Evolutionary conservation across 1,140 invertebrate genomes (phyloP), one percentile per base, ranked within the genome.

Genomic region (Caenorhabditis remanei): DNA sequence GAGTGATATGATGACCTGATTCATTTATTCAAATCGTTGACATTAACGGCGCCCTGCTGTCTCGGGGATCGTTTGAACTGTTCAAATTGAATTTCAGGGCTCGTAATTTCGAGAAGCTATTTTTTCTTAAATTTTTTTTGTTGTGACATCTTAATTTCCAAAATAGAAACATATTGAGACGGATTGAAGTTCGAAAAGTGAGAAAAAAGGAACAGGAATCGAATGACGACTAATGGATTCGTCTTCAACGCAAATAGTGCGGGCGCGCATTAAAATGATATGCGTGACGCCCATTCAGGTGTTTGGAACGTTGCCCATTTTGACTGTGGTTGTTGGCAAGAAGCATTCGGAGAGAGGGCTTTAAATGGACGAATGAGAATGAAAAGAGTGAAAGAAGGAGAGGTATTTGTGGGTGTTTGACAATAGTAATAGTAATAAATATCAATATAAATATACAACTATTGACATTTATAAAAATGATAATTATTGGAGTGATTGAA

Each of bases 271-370:
- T 79, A 79, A 79, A 79, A 79, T 79, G 71, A 79, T 79, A 79
- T 79, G 71, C 71, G 71, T 79, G 71, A 79, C 71, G 71, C 46
- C 71, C n/a, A 19, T 41, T 50, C 13, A 79, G 71, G 46, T 79
- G 71, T 79, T 79, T 79, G 71, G 46, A 79, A 50, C 71, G 71
- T 79, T 79, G 43, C 71, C 71, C 71, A 79, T 79, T 48, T 79
- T n/a, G 43, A 32, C 71, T 41, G 40, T 79, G 46, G 46, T 41
- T 32, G 32, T 32, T 32, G 32, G 32, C 32, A 32, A 32, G 32
- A 32, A 63, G 14, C 11, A 58, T 19, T 16, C 13, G n/a, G n/a
- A 58, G 55, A 24, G n/a, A 21, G 19, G 61, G 61, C 61, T 63
- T 43, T 71, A 71, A 43, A 71, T 43, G 40, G n/a, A n/a, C 43